These are phyloP conservation scores for Pteronura brasiliensis DNA, from an alignment of 2,113 vertebrate genomes.

Conservation along the genomic window DNA sequence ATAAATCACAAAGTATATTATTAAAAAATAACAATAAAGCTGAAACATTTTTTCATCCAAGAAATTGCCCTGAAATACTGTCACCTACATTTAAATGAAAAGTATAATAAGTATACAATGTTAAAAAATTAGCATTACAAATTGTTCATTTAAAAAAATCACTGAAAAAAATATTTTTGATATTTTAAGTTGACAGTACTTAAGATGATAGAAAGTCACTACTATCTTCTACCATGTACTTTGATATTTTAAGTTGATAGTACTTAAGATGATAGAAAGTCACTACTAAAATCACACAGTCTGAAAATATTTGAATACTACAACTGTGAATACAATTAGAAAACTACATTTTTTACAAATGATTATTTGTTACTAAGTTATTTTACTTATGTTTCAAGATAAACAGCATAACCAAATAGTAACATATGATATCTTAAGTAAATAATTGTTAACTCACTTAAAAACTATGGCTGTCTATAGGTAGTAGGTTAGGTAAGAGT, in stretches of 20 bases:
- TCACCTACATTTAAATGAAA: constrained; percentile 16
- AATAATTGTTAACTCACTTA: not conserved
- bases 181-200: not conserved
- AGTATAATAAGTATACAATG: not conserved
- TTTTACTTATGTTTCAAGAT: constrained; percentile 31
- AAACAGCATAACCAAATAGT: not conserved
- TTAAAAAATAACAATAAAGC: not conserved
- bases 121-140: not conserved
- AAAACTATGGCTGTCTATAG: not conserved
- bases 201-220: not conserved
- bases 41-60: not conserved
- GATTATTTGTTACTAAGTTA: not conserved
- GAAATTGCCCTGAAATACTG: not conserved
- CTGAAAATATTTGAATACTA: not conserved
- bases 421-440: not conserved
- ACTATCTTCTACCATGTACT: not conserved
- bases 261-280: not conserved
- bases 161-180: not conserved
- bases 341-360: not conserved
- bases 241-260: not conserved
- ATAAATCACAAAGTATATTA: not conserved
- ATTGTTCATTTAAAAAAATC: not conserved
- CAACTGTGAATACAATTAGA: constrained; percentile 1
- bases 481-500: not conserved
- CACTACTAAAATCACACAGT: not conserved